Evolutionary conservation across 2,113 vertebrate species (phyloP).

Genomic region (Xenopus borealis): DNA sequence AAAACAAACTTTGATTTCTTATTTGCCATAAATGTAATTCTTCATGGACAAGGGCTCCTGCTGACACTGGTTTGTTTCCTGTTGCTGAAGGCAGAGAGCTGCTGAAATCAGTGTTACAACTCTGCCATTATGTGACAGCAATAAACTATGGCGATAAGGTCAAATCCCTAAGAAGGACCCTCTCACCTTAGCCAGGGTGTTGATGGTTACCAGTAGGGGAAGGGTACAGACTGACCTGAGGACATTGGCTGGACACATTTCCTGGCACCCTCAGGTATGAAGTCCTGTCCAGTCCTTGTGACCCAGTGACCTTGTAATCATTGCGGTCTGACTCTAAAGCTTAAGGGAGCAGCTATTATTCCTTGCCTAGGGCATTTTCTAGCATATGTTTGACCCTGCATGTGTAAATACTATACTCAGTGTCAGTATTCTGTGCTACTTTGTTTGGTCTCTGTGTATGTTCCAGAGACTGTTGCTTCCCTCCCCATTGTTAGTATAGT

Average conservation of each 20-base stretch:
- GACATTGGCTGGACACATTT: slow-evolving; percentile 33
- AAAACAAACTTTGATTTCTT: too few relatives aligned
- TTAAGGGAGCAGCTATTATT: slow-evolving; percentile 1
- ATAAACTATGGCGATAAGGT: slow-evolving; percentile 28
- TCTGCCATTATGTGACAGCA: slow-evolving; percentile 24
- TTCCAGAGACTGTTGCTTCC: too few relatives aligned
- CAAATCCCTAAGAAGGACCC: slow-evolving; percentile 29
- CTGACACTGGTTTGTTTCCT: neutral
- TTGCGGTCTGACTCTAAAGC: slow-evolving; percentile 13
- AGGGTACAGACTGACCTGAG: slow-evolving; percentile 19
- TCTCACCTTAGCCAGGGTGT: slow-evolving; percentile 1
- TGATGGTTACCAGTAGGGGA: slow-evolving; percentile 34
- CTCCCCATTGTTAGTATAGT: too few relatives aligned
- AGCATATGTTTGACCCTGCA: neutral
- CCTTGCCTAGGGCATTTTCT: neutral
- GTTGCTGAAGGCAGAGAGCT: neutral
- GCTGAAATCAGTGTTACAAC: slow-evolving; percentile 17
- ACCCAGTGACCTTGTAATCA: slow-evolving; percentile 33
- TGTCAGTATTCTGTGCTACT: too few relatives aligned
- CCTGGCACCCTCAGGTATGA: slow-evolving; percentile 35
- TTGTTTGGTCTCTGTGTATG: too few relatives aligned
- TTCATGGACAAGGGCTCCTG: too few relatives aligned
- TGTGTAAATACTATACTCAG: neutral
- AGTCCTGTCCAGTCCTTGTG: slow-evolving; percentile 11
- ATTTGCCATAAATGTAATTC: too few relatives aligned